These are phyloP conservation scores for Apostichopus parvimensis DNA, from an alignment of 35 echinoderm and acorn worm genomes.

Conservation along the genomic window DNA sequence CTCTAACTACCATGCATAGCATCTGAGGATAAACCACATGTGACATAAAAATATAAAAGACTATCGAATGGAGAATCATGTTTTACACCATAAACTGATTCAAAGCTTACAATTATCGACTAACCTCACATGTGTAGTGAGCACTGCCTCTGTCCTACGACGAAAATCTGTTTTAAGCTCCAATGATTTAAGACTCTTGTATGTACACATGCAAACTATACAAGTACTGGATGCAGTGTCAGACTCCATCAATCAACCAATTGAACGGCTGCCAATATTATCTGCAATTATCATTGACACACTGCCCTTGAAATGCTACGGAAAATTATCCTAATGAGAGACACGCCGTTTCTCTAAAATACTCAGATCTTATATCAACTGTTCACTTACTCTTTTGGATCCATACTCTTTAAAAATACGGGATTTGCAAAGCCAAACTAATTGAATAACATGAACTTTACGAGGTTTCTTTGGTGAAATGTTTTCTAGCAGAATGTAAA, in stretches of 20 bases:
- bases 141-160: background rate
- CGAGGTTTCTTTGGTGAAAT: background rate
- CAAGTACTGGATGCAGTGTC: constrained; percentile 14
- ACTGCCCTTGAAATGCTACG: background rate
- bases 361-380: background rate
- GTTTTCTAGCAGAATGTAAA: constrained; percentile 29
- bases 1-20: background rate
- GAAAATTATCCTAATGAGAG: background rate
- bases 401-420: background rate
- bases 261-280: background rate
- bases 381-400: background rate
- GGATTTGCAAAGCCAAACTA: constrained; percentile 47
- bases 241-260: background rate
- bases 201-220: constrained; percentile 61
- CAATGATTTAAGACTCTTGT: background rate
- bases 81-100: constrained; percentile 11
- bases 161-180: background rate
- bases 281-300: constrained; percentile 15
- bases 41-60: background rate
- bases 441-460: constrained; percentile 43
- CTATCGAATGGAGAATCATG: background rate
- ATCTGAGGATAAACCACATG: background rate
- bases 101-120: background rate
- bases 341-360: background rate
- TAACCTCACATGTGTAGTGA: background rate